Evolutionary conservation across 2,888 invertebrate species (phyloP).

Genomic region (Lasiommata megera): DNA sequence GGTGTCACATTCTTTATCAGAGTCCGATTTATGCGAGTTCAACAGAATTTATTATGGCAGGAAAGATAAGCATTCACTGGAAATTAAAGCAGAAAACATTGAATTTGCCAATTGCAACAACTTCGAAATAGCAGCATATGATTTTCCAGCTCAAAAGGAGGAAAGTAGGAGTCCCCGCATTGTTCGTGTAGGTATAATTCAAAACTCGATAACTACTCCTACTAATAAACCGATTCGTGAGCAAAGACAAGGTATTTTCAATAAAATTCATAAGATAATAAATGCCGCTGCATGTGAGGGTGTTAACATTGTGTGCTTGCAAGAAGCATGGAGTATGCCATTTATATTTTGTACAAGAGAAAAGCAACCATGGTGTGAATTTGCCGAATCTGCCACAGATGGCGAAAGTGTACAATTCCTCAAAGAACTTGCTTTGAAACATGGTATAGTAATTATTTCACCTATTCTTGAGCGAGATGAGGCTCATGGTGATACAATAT

Average conservation of each 20-base stretch:
- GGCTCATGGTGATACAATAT: slow-evolving; percentile 91
- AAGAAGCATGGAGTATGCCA: slow-evolving; percentile 99
- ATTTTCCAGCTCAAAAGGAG: slow-evolving; percentile 86
- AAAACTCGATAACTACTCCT: slow-evolving; percentile 89
- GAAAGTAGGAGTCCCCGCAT: slow-evolving; percentile 85
- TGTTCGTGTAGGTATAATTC: slow-evolving; percentile 92
- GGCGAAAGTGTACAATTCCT: slow-evolving; percentile 94
- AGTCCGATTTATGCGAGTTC: slow-evolving; percentile 83
- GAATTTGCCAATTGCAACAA: slow-evolving; percentile 74
- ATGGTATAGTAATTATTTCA: slow-evolving; percentile 96
- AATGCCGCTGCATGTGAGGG: slow-evolving; percentile 87
- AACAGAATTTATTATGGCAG: slow-evolving; percentile 91
- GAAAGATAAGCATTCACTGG: slow-evolving; percentile 75
- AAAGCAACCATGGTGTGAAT: slow-evolving; percentile 98
- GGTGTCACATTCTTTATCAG: slow-evolving; percentile 46
- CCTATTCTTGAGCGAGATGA: slow-evolving; percentile 97
- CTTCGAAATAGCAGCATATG: slow-evolving; percentile 90
- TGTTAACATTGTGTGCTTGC: slow-evolving; percentile 95
- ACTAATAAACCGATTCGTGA: slow-evolving; percentile 87
- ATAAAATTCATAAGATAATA: slow-evolving; percentile 88
- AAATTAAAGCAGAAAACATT: slow-evolving; percentile 71
- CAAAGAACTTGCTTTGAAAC: slow-evolving; percentile 87
- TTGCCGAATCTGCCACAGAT: slow-evolving; percentile 93
- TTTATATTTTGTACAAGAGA: slow-evolving; percentile 99
- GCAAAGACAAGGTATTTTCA: slow-evolving; percentile 90